phyloP scores from a whole-genome alignment of 2,888 invertebrate genomes.

The Scaptomyza reducta region DNA sequence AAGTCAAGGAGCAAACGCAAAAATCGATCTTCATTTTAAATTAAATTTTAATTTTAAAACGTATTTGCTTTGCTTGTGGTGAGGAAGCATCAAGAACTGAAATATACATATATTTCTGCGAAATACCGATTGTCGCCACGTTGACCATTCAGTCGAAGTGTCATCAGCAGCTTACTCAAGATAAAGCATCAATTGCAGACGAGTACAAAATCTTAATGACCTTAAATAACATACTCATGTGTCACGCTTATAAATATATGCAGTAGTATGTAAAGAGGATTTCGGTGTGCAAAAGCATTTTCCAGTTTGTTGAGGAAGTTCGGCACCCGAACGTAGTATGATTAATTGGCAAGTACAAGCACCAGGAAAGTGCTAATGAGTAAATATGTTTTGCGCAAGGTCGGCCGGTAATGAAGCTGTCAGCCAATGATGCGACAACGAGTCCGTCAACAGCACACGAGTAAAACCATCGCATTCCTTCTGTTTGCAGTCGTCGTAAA shows the following conservation, averaged over 20 bases:
- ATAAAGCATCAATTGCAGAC: background rate
- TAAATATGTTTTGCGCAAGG: slow-evolving; percentile 16
- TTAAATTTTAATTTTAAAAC: slow-evolving; percentile 65
- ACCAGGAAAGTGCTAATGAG: slow-evolving; percentile 22
- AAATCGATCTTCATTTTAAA: slow-evolving; percentile 80
- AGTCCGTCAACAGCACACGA: background rate
- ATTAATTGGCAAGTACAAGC: slow-evolving; percentile 46
- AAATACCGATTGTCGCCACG: slow-evolving; percentile 2
- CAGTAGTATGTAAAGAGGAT: background rate
- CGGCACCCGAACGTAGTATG: slow-evolving; percentile 19
- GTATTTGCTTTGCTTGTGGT: slow-evolving; percentile 32
- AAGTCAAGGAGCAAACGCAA: slow-evolving; percentile 47
- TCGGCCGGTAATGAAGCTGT: slow-evolving; percentile 32
- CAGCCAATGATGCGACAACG: slow-evolving; percentile 5
- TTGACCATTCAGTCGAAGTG: background rate
- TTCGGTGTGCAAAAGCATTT: slow-evolving; percentile 4
- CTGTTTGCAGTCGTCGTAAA: slow-evolving; percentile 17
- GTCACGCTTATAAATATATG: background rate
- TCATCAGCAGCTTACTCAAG: slow-evolving; percentile 12
- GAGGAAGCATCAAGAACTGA: slow-evolving; percentile 20
- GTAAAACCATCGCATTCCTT: slow-evolving; percentile 2
- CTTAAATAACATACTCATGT: slow-evolving; percentile 5
- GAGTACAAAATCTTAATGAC: background rate
- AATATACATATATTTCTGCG: slow-evolving; percentile 10
- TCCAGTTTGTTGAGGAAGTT: slow-evolving; percentile 1